These are phyloP conservation scores for Pithys albifrons DNA, from an alignment of 2,113 vertebrate species.

Conservation along the genomic window DNA sequence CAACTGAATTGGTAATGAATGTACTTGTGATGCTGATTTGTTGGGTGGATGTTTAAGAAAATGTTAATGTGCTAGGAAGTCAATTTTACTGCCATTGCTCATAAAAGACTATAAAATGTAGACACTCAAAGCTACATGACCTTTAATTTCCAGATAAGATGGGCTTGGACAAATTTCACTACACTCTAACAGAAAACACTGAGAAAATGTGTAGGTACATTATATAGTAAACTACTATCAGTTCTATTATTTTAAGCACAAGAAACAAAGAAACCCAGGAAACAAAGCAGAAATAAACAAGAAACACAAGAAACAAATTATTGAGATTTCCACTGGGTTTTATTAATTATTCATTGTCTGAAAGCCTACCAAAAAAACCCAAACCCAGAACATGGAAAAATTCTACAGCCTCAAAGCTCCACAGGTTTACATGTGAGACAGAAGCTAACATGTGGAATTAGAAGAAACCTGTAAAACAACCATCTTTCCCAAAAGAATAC, in stretches of 20 bases:
- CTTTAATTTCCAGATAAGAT: neutral
- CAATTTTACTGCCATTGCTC: neutral
- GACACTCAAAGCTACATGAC: neutral
- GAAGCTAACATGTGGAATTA: neutral
- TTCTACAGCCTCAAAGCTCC: neutral
- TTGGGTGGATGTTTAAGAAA: neutral
- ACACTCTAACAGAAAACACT: neutral
- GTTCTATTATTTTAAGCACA: neutral
- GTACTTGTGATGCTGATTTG: neutral
- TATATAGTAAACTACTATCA: neutral
- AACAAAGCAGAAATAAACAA: neutral
- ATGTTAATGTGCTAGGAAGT: neutral
- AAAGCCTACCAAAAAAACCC: neutral
- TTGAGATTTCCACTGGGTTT: too few species aligned
- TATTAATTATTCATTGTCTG: neutral
- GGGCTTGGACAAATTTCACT: neutral
- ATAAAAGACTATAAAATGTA: neutral
- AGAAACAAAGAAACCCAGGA: neutral
- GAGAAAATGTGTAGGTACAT: neutral
- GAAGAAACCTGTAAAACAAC: neutral
- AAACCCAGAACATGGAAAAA: neutral
- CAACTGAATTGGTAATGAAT: neutral
- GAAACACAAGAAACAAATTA: neutral
- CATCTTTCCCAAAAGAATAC: neutral
- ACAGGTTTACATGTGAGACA: neutral